Evolutionary conservation across 2,888 invertebrate genomes (phyloP).

Genomic region (Dastarcus helophoroides): DNA sequence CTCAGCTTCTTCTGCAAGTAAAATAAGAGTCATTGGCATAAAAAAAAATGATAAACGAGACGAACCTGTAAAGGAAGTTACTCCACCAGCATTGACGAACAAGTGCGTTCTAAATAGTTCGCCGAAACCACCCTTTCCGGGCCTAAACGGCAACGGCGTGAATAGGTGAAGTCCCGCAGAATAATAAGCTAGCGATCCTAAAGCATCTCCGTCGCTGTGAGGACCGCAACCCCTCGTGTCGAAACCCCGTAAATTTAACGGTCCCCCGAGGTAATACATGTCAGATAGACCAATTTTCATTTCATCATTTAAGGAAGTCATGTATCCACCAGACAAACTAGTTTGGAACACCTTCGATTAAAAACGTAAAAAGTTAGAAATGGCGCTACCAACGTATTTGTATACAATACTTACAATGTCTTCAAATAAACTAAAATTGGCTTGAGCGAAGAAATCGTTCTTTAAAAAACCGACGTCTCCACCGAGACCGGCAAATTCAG

Average conservation of each 20-base stretch:
- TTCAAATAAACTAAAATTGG: slow-evolving; percentile 42
- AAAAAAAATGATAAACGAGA: too few relatives aligned
- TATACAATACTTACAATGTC: slow-evolving; percentile 41
- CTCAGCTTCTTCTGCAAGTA: too few relatives aligned
- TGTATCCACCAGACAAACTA: slow-evolving; percentile 54
- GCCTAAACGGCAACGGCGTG: slow-evolving; percentile 80
- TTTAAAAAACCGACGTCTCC: slow-evolving; percentile 87
- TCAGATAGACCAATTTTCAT: slow-evolving; percentile 54
- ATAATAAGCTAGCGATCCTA: slow-evolving; percentile 76
- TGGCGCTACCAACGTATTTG: not conserved
- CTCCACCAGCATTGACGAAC: slow-evolving; percentile 85
- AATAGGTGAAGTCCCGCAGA: slow-evolving; percentile 77
- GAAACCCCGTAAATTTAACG: slow-evolving; percentile 80
- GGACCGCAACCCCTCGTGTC: slow-evolving; percentile 79
- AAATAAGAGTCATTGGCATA: too few relatives aligned
- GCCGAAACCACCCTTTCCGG: slow-evolving; percentile 65
- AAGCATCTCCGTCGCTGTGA: slow-evolving; percentile 60
- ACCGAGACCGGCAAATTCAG: slow-evolving; percentile 81
- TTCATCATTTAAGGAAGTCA: slow-evolving; percentile 50
- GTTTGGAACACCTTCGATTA: slow-evolving; percentile 56
- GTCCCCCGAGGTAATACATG: slow-evolving; percentile 81
- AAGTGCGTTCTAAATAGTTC: slow-evolving; percentile 80
- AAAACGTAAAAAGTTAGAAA: slow-evolving; percentile 2
- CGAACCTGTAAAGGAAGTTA: too few relatives aligned
- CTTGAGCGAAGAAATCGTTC: slow-evolving; percentile 63